Conservation (phyloP, 2,113 vertebrate species). For the Athene cunicularia region DNA sequence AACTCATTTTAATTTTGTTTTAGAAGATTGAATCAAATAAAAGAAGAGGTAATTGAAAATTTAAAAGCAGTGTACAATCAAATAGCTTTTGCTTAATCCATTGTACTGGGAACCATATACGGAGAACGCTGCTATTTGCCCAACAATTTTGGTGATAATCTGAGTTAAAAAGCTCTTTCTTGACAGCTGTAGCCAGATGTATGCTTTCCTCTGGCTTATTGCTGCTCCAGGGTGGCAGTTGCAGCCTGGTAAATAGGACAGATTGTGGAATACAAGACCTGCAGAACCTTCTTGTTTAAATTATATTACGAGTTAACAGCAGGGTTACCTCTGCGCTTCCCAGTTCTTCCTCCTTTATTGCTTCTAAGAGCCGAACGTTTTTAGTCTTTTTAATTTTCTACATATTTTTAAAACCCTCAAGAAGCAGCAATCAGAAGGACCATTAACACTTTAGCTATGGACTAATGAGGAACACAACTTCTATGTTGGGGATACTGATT, state of each 20-base stretch:
- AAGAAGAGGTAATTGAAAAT: neutral
- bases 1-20: neutral
- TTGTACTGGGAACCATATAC: neutral
- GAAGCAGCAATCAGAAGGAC: neutral
- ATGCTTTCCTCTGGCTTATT: neutral
- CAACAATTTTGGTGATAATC: neutral
- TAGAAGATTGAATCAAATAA: neutral
- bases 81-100: accelerated
- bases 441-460: neutral
- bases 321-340: neutral
- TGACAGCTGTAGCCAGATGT: neutral
- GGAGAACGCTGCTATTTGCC: neutral
- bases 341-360: neutral
- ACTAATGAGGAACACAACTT: neutral
- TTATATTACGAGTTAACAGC: neutral
- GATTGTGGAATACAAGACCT: neutral
- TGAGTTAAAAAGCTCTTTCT: neutral
- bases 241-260: neutral
- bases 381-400: neutral
- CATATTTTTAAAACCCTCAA: neutral
- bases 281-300: neutral
- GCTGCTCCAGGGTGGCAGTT: neutral
- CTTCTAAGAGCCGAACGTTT: neutral
- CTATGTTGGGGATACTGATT: neutral
- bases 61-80: neutral